These are phyloP conservation scores for Acleris emargana DNA, from an alignment of 2,888 invertebrate genomes.

Conservation along the genomic window DNA sequence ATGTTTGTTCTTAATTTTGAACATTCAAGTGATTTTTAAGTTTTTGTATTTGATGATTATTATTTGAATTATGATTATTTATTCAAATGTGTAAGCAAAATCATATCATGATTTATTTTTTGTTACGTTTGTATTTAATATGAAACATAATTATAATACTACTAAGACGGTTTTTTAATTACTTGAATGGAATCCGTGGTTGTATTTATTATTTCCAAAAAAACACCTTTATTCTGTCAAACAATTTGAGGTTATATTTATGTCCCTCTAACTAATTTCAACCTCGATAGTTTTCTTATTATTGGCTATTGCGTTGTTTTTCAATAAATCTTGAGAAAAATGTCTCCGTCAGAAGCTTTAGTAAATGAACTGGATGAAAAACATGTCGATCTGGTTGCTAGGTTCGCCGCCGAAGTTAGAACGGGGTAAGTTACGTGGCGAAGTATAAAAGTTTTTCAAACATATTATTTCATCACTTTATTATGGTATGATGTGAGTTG, in stretches of 20 bases:
- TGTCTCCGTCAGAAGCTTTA: slow-evolving; percentile 50
- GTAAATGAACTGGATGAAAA: slow-evolving; percentile 61
- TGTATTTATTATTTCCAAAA: no score
- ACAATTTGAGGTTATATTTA: slow-evolving; percentile 28
- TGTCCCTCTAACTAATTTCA: not conserved
- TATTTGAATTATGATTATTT: not conserved
- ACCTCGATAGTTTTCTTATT: not conserved
- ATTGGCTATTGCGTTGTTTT: slow-evolving; percentile 11
- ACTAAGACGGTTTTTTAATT: no score
- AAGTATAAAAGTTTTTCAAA: not conserved
- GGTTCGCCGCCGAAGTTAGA: slow-evolving; percentile 63
- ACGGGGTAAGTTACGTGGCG: slow-evolving; percentile 57
- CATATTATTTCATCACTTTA: not conserved
- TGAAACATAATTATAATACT: no score
- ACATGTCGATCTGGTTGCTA: slow-evolving; percentile 57
- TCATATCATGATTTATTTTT: no score
- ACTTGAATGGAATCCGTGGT: no score
- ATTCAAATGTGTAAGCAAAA: no score
- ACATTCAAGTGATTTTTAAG: not conserved
- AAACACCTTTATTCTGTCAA: no score
- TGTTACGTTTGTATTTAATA: no score
- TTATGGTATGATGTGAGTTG: not conserved
- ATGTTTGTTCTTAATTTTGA: slow-evolving; percentile 31
- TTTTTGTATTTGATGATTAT: not conserved
- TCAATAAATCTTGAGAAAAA: slow-evolving; percentile 37